Percentiles rank a stretch among this genome's conserved stretches.
Evolutionary conservation across 2,888 invertebrate genomes (phyloP).

Genomic region (Leptinotarsa tumamoca): DNA sequence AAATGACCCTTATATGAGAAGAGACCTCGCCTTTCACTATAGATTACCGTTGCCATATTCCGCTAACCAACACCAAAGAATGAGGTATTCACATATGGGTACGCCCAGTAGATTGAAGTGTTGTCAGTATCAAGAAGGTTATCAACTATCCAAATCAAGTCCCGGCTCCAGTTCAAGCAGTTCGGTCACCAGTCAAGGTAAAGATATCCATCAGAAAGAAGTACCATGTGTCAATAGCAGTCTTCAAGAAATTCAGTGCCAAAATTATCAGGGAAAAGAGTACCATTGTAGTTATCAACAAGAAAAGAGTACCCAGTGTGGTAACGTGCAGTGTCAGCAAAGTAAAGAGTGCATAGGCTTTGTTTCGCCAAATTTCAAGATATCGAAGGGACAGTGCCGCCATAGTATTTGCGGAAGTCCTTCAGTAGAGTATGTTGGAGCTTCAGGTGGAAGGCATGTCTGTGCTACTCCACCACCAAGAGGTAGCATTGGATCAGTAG

Average conservation of each 20-base stretch:
- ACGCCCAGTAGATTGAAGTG: conserved; percentile 64
- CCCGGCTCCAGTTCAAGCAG: conserved; percentile 68
- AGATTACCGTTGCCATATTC: conserved; percentile 68
- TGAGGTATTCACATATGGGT: conserved; percentile 59
- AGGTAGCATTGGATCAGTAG: conserved; percentile 58
- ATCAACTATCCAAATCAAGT: conserved; percentile 64
- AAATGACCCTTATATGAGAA: conserved; percentile 71
- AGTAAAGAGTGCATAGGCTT: conserved; percentile 55
- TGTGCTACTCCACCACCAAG: conserved; percentile 65
- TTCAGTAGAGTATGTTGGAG: conserved; percentile 73
- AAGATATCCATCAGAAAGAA: conserved; percentile 54
- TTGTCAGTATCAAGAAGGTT: conserved; percentile 63
- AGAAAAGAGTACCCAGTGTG: conserved; percentile 66
- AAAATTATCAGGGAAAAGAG: conserved; percentile 58
- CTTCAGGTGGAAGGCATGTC: conserved; percentile 72
- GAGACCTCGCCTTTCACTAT: conserved; percentile 72
- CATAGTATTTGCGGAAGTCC: conserved; percentile 68
- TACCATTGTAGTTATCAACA: conserved; percentile 55
- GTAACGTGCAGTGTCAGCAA: conserved; percentile 54
- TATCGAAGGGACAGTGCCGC: conserved; percentile 56
- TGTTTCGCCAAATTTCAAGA: conserved; percentile 59
- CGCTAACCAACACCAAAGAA: conserved; percentile 64
- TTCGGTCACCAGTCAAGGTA: conserved; percentile 65
- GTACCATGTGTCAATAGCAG: conserved; percentile 50
- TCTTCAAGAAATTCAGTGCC: conserved; percentile 64